These are phyloP conservation scores for Heliconius melpomene DNA, from an alignment of 1,140 invertebrate species.

Conservation along the genomic window DNA sequence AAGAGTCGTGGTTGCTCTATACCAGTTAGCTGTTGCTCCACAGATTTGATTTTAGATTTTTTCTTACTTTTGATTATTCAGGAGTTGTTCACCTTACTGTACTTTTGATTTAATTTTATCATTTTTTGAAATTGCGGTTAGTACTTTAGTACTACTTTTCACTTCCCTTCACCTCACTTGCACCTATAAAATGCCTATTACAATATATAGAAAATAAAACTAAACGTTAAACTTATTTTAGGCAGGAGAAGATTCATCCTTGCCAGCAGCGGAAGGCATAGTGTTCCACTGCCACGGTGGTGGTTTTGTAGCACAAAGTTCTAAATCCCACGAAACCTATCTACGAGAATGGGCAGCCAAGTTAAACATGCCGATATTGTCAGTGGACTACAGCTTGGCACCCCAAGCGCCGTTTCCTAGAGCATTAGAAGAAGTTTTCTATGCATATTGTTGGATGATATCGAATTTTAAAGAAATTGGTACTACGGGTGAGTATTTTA, in stretches of 20 bases:
- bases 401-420: constrained; percentile 94
- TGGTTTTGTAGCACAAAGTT: constrained; percentile 98
- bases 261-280: constrained; percentile 81
- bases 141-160: too few species aligned
- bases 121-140: too few species aligned
- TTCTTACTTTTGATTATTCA: too few species aligned
- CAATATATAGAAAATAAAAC: too few species aligned
- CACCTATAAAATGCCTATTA: too few species aligned
- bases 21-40: too few species aligned
- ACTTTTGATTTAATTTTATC: too few species aligned
- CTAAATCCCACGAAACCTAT: constrained; percentile 97
- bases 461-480: constrained; percentile 88
- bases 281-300: constrained; percentile 98
- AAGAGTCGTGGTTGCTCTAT: too few species aligned
- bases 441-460: constrained; percentile 96
- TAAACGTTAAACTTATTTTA: constrained; percentile 39
- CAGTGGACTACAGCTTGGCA: constrained; percentile 97
- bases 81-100: too few species aligned
- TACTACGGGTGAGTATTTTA: constrained; percentile 84
- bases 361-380: constrained; percentile 93
- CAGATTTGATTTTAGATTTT: too few species aligned
- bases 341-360: constrained; percentile 93
- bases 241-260: constrained; percentile 74
- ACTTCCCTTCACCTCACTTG: too few species aligned
- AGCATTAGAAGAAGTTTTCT: constrained; percentile 96